These are phyloP conservation scores for Ceyx cyanopectus DNA, from an alignment of 2,113 vertebrate genomes.

Conservation along the genomic window DNA sequence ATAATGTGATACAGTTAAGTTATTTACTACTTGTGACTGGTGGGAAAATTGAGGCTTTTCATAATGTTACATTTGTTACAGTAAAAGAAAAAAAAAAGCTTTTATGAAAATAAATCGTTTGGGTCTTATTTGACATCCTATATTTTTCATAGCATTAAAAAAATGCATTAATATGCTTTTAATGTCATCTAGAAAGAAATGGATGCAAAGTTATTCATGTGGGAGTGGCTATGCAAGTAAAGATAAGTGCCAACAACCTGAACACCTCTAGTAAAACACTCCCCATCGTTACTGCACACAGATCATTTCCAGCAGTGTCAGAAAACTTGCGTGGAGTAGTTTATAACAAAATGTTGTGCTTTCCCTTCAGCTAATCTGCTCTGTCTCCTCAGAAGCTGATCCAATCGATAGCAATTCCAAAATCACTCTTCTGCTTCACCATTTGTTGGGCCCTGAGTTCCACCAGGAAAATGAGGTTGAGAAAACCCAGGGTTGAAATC, in stretches of 20 bases:
- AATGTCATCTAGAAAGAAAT: not conserved
- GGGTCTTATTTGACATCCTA: not conserved
- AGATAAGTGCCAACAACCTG: not conserved
- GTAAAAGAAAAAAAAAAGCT: not conserved
- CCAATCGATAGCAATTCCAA: not conserved
- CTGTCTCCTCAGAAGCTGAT: not conserved
- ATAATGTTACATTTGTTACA: not conserved
- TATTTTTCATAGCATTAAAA: not conserved
- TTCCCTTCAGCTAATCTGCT: not conserved
- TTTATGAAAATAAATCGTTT: not conserved
- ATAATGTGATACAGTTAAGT: conserved; percentile 54
- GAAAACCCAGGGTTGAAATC: fast-evolving
- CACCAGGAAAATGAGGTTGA: not conserved
- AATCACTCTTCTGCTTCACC: not conserved
- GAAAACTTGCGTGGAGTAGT: not conserved
- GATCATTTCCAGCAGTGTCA: not conserved
- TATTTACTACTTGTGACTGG: conserved; percentile 50
- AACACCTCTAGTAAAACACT: not conserved
- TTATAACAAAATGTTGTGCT: not conserved
- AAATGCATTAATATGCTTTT: not conserved
- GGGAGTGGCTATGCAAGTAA: not conserved
- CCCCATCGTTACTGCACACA: not conserved
- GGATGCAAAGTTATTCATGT: not conserved
- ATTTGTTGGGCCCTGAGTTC: not conserved
- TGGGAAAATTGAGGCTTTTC: conserved; percentile 58